Evolutionary conservation across 2,888 invertebrate genomes (phyloP).

Genomic region (Drosophila paramelanica): DNA sequence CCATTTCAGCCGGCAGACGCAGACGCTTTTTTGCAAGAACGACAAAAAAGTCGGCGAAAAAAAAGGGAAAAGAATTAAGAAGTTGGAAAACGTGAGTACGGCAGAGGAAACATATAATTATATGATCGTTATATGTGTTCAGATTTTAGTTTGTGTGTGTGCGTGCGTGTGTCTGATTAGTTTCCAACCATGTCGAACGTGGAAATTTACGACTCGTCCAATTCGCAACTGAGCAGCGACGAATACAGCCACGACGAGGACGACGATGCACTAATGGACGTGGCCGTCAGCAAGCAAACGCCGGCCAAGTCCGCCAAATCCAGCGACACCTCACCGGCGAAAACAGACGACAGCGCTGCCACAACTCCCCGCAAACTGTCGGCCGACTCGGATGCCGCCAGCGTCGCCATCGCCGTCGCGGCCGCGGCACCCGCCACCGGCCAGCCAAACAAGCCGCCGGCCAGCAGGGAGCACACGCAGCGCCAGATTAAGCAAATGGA

Average conservation of each 20-base stretch:
- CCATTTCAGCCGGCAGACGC: conserved; percentile 59
- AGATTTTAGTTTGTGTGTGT: conserved; percentile 9
- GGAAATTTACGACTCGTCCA: conserved; percentile 70
- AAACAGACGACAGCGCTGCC: conserved; percentile 17
- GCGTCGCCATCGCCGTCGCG: too few species aligned
- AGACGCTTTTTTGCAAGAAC: conserved; percentile 60
- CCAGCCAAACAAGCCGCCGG: conserved; percentile 8
- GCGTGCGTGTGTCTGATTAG: conserved; percentile 1
- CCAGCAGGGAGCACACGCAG: conserved; percentile 24
- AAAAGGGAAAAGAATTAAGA: conserved; percentile 18
- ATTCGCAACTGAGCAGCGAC: conserved; percentile 75
- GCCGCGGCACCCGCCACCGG: neutral
- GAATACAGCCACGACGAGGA: conserved; percentile 68
- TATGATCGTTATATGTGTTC: conserved; percentile 3
- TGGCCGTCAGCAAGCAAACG: conserved; percentile 58
- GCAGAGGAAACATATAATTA: conserved; percentile 27
- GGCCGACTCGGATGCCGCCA: conserved; percentile 9
- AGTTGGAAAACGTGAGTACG: conserved; percentile 52
- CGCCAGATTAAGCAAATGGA: conserved; percentile 41
- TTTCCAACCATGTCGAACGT: conserved; percentile 53
- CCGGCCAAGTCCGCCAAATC: conserved; percentile 23
- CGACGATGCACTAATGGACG: conserved; percentile 66
- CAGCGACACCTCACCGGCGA: conserved; percentile 27
- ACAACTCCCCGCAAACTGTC: conserved; percentile 34
- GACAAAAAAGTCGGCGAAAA: conserved; percentile 11